These are phyloP conservation scores for Mythimna impura DNA, from an alignment of 2,888 invertebrate genomes.

Conservation along the genomic window DNA sequence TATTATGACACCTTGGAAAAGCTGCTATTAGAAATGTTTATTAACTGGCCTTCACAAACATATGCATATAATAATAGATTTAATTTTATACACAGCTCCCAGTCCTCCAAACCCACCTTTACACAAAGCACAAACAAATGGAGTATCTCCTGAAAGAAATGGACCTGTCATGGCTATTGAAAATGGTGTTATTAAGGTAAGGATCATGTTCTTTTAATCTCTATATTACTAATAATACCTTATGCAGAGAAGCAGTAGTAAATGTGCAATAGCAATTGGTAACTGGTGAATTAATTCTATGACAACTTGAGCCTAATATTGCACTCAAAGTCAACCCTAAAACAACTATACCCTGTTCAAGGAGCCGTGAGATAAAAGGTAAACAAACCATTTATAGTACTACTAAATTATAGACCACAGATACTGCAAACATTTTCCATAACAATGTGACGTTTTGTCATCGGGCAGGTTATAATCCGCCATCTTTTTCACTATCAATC, in stretches of 20 bases:
- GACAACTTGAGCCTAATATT: not conserved
- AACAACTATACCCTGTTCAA: not conserved
- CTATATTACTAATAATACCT: not conserved
- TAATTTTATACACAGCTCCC: conserved; percentile 64
- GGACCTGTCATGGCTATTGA: conserved; percentile 86
- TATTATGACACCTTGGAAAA: not conserved
- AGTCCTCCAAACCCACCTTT: conserved; percentile 50
- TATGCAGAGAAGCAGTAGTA: no score
- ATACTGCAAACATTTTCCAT: no score
- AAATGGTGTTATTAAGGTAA: conserved; percentile 87
- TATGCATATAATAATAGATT: not conserved
- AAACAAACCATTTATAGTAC: no score
- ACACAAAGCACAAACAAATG: conserved; percentile 55
- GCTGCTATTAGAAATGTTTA: not conserved
- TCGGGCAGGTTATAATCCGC: no score
- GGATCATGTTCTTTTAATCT: not conserved
- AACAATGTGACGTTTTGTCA: no score
- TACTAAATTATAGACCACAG: no score
- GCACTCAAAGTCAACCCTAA: not conserved
- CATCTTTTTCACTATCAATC: no score
- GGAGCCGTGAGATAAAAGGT: no score
- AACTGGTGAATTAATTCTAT: not conserved
- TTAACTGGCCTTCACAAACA: not conserved
- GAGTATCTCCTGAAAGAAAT: conserved; percentile 70
- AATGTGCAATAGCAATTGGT: not conserved